A percentile compares a stretch with the other conserved stretches of the same genome.
Conservation (phyloP, 2,888 invertebrate species). For the Axea sp. region DNA sequence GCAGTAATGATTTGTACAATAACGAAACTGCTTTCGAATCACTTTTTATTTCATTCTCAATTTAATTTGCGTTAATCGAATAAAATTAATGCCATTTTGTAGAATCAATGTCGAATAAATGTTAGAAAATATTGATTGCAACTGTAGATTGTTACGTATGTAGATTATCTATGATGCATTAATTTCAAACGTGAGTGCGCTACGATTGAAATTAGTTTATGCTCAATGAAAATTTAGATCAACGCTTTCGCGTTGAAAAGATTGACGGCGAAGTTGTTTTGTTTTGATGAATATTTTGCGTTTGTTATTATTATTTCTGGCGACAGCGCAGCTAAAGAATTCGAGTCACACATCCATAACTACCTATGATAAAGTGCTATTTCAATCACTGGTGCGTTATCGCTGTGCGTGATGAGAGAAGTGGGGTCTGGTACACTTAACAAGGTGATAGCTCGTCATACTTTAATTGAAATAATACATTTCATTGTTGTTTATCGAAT, state of each 20-base stretch:
- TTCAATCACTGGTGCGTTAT: constrained; percentile 53
- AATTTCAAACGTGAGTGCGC: too few relatives aligned
- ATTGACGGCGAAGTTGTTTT: constrained; percentile 39
- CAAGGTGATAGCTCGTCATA: constrained; percentile 54
- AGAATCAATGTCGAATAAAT: too few relatives aligned
- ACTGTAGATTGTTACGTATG: too few relatives aligned
- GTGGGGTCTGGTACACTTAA: constrained; percentile 39
- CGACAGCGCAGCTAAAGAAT: constrained; percentile 33
- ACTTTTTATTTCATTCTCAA: background rate
- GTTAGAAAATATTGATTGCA: too few relatives aligned
- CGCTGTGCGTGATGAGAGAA: constrained; percentile 39
- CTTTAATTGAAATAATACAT: constrained; percentile 55
- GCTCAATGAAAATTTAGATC: constrained; percentile 1
- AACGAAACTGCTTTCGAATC: background rate
- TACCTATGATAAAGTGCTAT: constrained; percentile 50
- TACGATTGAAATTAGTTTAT: too few relatives aligned
- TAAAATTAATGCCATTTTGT: too few relatives aligned
- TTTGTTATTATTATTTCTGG: constrained; percentile 29
- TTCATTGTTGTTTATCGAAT: constrained; percentile 54
- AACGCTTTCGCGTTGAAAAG: background rate
- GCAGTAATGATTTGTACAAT: constrained; percentile 16
- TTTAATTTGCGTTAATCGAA: too few relatives aligned
- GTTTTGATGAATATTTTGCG: constrained; percentile 8
- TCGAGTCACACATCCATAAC: constrained; percentile 34
- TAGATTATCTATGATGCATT: too few relatives aligned